These are phyloP conservation scores for Gobionotothen gibberifrons DNA, from an alignment of 2,797 vertebrate species.

Conservation along the genomic window DNA sequence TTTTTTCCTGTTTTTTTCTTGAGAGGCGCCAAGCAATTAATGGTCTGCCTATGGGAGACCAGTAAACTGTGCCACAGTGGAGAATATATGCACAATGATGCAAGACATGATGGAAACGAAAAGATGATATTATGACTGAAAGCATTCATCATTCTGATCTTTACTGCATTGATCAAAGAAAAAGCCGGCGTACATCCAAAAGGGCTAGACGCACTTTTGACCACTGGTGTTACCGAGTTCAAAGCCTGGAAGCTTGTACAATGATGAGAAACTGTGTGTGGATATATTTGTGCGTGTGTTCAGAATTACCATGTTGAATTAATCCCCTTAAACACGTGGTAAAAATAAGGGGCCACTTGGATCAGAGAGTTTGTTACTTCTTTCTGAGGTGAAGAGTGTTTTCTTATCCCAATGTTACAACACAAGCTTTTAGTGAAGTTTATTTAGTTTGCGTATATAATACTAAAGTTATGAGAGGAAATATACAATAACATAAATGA, in stretches of 20 bases:
- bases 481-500: too few species aligned
- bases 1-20: conserved; percentile 62
- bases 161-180: conserved; percentile 14
- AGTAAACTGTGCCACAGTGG: conserved; percentile 68
- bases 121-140: conserved; percentile 56
- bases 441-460: too few species aligned
- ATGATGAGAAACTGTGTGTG: conserved; percentile 23
- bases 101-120: conserved; percentile 58
- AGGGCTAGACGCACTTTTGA: conserved; percentile 20
- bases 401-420: conserved; percentile 6
- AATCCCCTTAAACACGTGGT: conserved; percentile 22
- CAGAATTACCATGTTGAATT: conserved; percentile 30
- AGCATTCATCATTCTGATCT: conserved; percentile 38
- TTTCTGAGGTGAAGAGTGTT: conserved; percentile 6
- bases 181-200: conserved; percentile 22
- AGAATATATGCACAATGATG: conserved; percentile 67
- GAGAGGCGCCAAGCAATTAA: conserved; percentile 84
- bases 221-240: conserved; percentile 18
- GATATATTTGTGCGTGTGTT: conserved; percentile 11
- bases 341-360: conserved; percentile 5
- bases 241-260: conserved; percentile 29
- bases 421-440: too few species aligned
- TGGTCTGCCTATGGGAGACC: conserved; percentile 77
- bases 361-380: neutral
- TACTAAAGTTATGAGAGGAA: too few species aligned